Evolutionary conservation across 2,797 vertebrate genomes (phyloP), one percentile per base, ranked within the genome.

Genomic region (Acanthurus tractus): DNA sequence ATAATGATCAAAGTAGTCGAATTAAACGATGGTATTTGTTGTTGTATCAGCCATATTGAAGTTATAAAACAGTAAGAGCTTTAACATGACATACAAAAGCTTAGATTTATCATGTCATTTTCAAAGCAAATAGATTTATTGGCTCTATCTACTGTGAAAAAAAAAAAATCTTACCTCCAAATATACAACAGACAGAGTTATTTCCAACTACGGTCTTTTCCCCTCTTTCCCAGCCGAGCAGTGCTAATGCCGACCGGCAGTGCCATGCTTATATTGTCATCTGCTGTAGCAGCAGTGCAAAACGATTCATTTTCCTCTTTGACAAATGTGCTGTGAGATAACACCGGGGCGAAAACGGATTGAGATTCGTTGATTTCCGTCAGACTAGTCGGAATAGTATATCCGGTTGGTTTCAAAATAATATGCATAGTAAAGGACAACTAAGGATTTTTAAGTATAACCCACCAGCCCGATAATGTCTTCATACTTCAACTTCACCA

Each of bases 161-260:
- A 81, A 83, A 81, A 34, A 34, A 34, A 34, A 34, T 34, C 79
- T 69, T 74, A 85, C 86, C 83, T 78, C 22, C 11, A 50, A 49
- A 56, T 58, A 57, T 66, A 46, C 61, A 69, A 68, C 9, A 52
- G 29, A 1, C 23, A 62, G 7, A 62, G 7, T 55, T 64, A 74
- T 52, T 38, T 58, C 6, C 42, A 50, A 12, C 22, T 44, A 42
- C 8, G 23, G 36, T 57, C 2, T 12, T 25, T 83, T 65, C 11
- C 29, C 34, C 11, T 3, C 8, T 56, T 25, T 13, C 11, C 20
- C 17, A 3, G 9, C 62, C 4, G 8, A 49, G 12, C 48, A 17
- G 40, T 20, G 38, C 22, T 15, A 2, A n/a, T 3, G 6, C 25
- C 1, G 2, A 42, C 3, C 22, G 17, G 3, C 9, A 15, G 17